Percentiles rank a stretch among this genome's conserved stretches.
Conservation (phyloP, 2,888 invertebrate genomes). For the Helicoverpa assulta region DNA sequence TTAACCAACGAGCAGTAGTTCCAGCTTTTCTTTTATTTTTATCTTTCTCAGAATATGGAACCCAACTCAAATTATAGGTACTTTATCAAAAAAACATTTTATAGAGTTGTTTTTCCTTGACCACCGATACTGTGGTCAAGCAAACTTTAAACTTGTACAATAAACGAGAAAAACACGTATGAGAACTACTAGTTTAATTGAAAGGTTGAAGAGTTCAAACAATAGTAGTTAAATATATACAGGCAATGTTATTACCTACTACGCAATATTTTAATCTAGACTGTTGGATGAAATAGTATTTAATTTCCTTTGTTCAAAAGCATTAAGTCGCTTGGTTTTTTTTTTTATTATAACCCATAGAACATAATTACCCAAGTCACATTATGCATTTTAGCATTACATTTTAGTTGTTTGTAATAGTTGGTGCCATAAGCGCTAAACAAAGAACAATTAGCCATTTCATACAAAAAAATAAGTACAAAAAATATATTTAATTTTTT, state of each 20-base stretch:
- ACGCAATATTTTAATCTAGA: background rate
- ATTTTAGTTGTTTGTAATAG: too few species aligned
- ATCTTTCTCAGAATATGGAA: background rate
- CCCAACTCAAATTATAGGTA: background rate
- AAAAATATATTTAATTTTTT: too few species aligned
- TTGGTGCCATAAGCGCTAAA: too few species aligned
- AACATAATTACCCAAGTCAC: too few species aligned
- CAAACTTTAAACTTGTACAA: conserved; percentile 31
- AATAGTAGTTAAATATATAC: background rate
- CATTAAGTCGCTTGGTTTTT: background rate
- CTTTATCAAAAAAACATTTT: background rate
- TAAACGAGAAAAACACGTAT: conserved; percentile 3
- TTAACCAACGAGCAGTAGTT: background rate
- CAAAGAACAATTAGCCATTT: too few species aligned
- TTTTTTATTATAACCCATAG: background rate
- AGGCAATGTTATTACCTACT: background rate
- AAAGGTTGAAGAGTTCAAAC: conserved; percentile 10
- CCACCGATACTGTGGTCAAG: background rate
- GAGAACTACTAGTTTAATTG: background rate
- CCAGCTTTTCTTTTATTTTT: background rate
- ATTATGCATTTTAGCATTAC: too few species aligned
- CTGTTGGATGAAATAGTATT: background rate
- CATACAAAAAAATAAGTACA: too few species aligned
- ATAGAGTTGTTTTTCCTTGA: conserved; percentile 19
- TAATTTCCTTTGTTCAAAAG: background rate